phyloP scores from a whole-genome alignment of 2,888 invertebrate genomes.

The Metallyticus violacea region DNA sequence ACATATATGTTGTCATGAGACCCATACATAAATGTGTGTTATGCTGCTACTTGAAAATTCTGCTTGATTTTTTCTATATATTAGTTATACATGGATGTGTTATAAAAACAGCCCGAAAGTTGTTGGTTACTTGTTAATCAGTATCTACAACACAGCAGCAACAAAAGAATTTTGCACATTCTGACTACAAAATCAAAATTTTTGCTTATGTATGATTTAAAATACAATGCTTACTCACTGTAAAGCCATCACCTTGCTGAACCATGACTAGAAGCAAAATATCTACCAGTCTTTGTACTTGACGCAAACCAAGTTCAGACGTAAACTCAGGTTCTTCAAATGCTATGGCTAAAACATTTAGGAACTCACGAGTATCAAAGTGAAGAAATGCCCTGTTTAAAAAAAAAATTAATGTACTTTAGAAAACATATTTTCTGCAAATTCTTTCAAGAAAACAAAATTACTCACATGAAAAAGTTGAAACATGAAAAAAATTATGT shows the following conservation, averaged over 20 bases:
- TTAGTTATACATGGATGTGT: no score
- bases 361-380: conserved; percentile 81
- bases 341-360: conserved; percentile 80
- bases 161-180: no score
- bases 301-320: conserved; percentile 65
- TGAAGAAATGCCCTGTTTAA: conserved; percentile 62
- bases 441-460: background rate
- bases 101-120: no score
- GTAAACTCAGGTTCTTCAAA: conserved; percentile 79
- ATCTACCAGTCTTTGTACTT: conserved; percentile 74
- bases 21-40: no score
- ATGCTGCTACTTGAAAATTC: no score
- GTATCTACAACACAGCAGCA: no score
- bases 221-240: conserved; percentile 60
- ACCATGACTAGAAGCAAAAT: conserved; percentile 74
- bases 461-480: background rate
- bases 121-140: no score
- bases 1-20: no score
- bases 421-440: background rate
- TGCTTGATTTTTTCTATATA: no score
- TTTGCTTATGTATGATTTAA: no score
- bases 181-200: no score
- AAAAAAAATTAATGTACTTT: conserved; percentile 16
- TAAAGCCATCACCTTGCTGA: conserved; percentile 58
- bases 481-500: background rate